Percentiles rank a stretch among this genome's conserved stretches.
phyloP scores from a whole-genome alignment of 1,140 invertebrate genomes.

The Sarcophaga peregrina region DNA sequence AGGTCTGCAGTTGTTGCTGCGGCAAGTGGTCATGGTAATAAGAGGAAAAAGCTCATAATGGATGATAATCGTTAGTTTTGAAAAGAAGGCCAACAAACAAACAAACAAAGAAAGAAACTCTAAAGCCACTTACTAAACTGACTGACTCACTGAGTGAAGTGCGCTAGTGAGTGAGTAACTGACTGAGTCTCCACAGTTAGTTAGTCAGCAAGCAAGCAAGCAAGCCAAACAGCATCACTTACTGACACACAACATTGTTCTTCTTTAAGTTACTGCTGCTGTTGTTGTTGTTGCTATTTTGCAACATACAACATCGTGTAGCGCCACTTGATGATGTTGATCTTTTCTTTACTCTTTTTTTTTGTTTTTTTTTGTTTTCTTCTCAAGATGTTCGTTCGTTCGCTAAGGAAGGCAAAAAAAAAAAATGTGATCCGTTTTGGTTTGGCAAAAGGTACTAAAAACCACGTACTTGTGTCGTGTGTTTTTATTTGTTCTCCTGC shows the following conservation, averaged over 20 bases:
- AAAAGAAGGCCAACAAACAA: conserved; percentile 1
- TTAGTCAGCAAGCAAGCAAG: not conserved
- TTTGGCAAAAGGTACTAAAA: not conserved
- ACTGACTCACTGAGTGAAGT: no score
- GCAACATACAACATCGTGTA: conserved; percentile 45
- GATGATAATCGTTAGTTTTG: conserved; percentile 47
- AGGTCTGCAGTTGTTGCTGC: not conserved
- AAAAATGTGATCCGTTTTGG: not conserved
- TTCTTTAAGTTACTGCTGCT: not conserved
- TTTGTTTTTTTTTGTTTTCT: not conserved
- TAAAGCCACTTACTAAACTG: not conserved
- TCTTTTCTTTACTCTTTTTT: not conserved
- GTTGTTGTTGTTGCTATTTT: not conserved
- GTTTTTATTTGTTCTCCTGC: conserved; percentile 35
- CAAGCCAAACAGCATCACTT: not conserved
- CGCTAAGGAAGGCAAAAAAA: no score
- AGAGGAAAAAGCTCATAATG: conserved; percentile 47
- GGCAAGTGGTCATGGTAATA: conserved; percentile 24
- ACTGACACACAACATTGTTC: not conserved
- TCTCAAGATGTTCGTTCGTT: not conserved
- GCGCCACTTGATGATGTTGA: conserved; percentile 48
- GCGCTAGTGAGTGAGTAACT: not conserved
- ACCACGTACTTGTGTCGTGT: conserved; percentile 37
- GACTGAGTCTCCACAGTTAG: not conserved
- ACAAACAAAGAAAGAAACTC: no score